Conservation (phyloP, 2,888 invertebrate genomes). For the Phengaris alcon region DNA sequence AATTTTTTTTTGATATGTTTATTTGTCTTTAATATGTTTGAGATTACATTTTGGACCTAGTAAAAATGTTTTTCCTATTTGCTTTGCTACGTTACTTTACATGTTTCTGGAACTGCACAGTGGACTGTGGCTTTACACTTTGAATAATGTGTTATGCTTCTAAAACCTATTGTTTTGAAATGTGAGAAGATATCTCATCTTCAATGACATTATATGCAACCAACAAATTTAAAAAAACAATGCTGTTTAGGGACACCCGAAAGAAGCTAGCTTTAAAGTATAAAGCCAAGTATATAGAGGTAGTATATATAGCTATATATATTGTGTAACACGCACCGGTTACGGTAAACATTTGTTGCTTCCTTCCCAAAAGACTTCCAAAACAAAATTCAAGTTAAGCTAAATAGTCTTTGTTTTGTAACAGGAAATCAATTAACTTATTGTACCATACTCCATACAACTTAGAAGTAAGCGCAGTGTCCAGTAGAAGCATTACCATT, state of each 20-base stretch:
- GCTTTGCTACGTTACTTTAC: not conserved
- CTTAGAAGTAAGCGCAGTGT: not conserved
- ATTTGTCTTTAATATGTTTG: no score
- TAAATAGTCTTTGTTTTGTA: not conserved
- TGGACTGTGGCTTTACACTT: not conserved
- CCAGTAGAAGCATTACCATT: not conserved
- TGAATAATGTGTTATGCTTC: not conserved
- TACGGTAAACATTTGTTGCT: no score
- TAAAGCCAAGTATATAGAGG: no score
- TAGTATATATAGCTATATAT: no score
- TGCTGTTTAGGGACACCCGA: no score
- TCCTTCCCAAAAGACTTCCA: no score
- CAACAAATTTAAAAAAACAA: no score
- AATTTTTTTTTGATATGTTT: no score
- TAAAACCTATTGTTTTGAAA: not conserved
- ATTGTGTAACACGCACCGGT: no score
- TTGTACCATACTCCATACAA: no score
- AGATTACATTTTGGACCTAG: not conserved
- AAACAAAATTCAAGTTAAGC: not conserved
- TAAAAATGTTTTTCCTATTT: not conserved
- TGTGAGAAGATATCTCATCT: not conserved
- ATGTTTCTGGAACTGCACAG: not conserved
- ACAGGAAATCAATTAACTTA: no score
- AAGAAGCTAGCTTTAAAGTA: no score
- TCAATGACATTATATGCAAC: not conserved